phyloP scores from a whole-genome alignment of 2,797 vertebrate genomes.

The Chaunax sp. region DNA sequence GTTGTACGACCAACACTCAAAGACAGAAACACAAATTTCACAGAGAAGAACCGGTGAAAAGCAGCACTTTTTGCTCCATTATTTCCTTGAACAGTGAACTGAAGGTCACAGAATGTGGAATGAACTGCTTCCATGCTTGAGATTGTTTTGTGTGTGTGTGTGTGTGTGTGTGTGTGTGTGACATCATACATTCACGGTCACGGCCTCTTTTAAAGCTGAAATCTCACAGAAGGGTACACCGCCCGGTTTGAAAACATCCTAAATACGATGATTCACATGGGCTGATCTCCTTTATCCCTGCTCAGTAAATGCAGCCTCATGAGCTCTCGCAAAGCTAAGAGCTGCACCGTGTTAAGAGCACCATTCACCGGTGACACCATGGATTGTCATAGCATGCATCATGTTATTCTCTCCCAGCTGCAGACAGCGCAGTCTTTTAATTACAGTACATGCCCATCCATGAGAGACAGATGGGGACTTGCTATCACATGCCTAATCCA shows the following conservation, averaged over 20 bases:
- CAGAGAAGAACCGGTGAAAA: too few species aligned
- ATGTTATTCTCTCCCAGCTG: constrained; percentile 44
- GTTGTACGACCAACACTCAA: too few species aligned
- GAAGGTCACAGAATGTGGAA: too few species aligned
- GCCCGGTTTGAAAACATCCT: constrained; percentile 8
- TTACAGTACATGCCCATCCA: constrained; percentile 41
- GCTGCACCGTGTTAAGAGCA: constrained; percentile 32
- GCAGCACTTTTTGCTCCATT: too few species aligned
- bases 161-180: too few species aligned
- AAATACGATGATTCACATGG: constrained; percentile 47
- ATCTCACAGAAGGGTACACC: background rate
- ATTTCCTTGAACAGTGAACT: too few species aligned
- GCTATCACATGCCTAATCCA: constrained; percentile 37
- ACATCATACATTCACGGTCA: too few species aligned
- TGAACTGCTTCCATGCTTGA: too few species aligned
- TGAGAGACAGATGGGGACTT: constrained; percentile 48
- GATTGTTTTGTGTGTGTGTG: too few species aligned
- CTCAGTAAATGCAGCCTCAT: constrained; percentile 35
- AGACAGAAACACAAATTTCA: too few species aligned
- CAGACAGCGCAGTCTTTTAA: constrained; percentile 62
- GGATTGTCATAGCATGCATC: constrained; percentile 39
- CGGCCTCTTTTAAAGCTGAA: background rate
- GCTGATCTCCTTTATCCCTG: constrained; percentile 36
- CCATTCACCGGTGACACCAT: constrained; percentile 59
- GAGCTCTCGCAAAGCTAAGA: constrained; percentile 34